Base-by-base conservation (phyloP, 2,113 vertebrate species). In the Tiliqua scincoides region DNA sequence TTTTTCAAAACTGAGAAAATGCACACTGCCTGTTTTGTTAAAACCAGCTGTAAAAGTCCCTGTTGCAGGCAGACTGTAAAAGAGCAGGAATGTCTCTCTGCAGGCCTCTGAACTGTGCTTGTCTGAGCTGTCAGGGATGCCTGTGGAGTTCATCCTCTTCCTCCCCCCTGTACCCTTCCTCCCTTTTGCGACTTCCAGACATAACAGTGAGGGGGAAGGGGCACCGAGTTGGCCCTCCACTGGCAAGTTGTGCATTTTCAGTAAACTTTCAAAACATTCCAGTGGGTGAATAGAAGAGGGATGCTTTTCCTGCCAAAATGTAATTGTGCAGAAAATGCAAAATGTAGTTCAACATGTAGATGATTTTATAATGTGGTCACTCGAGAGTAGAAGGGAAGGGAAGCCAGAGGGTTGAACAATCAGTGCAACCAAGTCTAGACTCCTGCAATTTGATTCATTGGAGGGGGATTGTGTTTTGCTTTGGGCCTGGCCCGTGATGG, bases 301-400 rank as follows among this genome's bases (percentile, higher is more conserved):
- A 87, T 35, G 84, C 89, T 92, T 85, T 82, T 71, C 80, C 86
- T 96, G 96, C 96, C 96, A 96, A 95, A 93, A 93, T 72, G 93
- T 95, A 97, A 97, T 96, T 94, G 93, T 84, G 95, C 95, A 96
- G 96, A 96, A 96, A 96, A 96, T 92, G 93, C 85, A 68, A 93
- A 96, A 93, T 94, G 84, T 92, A 95, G 95, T 95, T 96, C 87
- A 91, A 94, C 43, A 1, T 93, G 90, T 91, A 94, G 95, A 96
- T 96, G 95, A 95, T 95, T 96, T 96, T 96, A 92, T 96, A 95
- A 95, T 93, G 94, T 52, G 87, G 89, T 93, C 88, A 70, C 93
- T 91, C 30, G 89, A 94, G 93, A 94, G 83, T 85, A 3, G 80
- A 91, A 85, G 91, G 83, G 70, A 18, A 61, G 57, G 74, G 89